phyloP scores from a whole-genome alignment of 2,113 vertebrate genomes.

The Chrysemys picta region DNA sequence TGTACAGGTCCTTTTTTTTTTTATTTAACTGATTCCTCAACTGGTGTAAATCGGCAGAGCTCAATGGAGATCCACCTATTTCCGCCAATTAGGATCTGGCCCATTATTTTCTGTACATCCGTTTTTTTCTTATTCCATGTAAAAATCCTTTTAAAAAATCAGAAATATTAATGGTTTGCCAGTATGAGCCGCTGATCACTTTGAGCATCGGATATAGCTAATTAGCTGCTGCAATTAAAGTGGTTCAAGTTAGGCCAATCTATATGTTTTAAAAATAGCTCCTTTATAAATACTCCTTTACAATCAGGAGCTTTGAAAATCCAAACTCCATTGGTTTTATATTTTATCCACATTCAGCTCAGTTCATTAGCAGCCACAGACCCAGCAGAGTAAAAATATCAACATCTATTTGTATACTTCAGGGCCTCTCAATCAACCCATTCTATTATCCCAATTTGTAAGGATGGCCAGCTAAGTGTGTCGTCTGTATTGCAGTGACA shows the following conservation, averaged over 20 bases:
- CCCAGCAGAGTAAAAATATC: constrained; percentile 31
- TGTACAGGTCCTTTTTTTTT: background rate
- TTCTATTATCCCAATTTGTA: constrained; percentile 47
- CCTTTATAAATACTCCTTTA: background rate
- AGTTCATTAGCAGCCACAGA: constrained; percentile 40
- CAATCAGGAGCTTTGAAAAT: background rate
- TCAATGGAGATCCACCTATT: background rate
- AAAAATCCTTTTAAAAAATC: background rate
- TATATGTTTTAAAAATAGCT: background rate
- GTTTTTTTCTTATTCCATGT: background rate
- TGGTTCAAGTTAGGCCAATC: background rate
- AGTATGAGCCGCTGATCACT: background rate
- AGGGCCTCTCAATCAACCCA: constrained; percentile 13
- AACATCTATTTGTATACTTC: constrained; percentile 33
- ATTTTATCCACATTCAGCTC: background rate
- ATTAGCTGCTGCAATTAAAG: background rate
- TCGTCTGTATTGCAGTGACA: constrained; percentile 21
- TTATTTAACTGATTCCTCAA: background rate
- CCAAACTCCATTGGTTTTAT: background rate
- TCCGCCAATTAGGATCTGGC: background rate
- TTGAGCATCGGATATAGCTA: background rate
- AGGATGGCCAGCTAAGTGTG: constrained; percentile 40
- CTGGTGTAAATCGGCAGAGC: background rate
- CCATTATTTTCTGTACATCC: background rate
- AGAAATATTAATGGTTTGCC: background rate